Conservation (phyloP, 2,888 invertebrate genomes). For the Agrotis puta region DNA sequence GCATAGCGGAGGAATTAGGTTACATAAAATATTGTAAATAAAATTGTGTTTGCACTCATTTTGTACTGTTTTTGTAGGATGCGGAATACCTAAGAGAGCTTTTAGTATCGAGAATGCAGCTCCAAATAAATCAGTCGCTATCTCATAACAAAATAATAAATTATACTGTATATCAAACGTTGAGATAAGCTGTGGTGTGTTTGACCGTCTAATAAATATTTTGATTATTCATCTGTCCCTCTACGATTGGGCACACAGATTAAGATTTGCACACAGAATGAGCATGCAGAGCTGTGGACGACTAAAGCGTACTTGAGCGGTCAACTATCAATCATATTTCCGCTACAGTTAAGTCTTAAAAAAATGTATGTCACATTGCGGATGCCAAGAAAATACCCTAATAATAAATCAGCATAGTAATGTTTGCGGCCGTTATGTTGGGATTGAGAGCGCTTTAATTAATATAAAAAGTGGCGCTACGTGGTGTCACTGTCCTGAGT, state of each 20-base stretch:
- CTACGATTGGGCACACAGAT: constrained; percentile 74
- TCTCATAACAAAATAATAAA: constrained; percentile 38
- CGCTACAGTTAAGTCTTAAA: constrained; percentile 89
- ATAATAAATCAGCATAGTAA: constrained; percentile 90
- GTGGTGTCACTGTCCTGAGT: constrained; percentile 85
- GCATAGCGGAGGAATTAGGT: constrained; percentile 28
- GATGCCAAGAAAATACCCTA: constrained; percentile 89
- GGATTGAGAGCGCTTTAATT: constrained; percentile 88
- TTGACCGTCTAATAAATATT: constrained; percentile 63
- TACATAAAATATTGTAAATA: constrained; percentile 32
- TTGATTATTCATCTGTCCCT: constrained; percentile 69
- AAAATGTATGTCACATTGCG: constrained; percentile 90
- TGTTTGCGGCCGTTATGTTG: constrained; percentile 87
- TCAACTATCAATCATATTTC: constrained; percentile 89
- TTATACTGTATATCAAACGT: constrained; percentile 38
- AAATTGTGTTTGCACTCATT: constrained; percentile 8
- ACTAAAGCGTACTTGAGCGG: constrained; percentile 83
- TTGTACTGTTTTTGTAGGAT: constrained; percentile 7
- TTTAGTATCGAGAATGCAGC: constrained; percentile 3
- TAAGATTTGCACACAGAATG: constrained; percentile 73
- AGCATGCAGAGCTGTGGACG: constrained; percentile 69
- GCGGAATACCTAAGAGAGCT: background rate
- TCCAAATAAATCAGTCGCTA: constrained; percentile 29
- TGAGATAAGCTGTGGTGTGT: constrained; percentile 43
- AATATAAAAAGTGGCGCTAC: constrained; percentile 84